Conservation (phyloP, 1,140 invertebrate species). For the Rhysida immarginata region DNA sequence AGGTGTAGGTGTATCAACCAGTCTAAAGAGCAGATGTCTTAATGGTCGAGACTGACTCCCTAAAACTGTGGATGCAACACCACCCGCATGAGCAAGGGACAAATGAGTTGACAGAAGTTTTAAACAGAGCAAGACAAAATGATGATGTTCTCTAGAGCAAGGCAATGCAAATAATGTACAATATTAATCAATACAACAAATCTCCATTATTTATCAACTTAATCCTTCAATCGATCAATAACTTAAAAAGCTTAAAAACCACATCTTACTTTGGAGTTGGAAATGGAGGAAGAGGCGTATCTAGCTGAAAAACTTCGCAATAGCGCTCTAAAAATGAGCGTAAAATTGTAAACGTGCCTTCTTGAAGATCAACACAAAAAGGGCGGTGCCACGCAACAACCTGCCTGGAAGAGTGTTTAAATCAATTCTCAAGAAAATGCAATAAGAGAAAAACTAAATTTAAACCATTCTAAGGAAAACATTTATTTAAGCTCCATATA, state of each 20-base stretch:
- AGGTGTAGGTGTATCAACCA: slow-evolving; percentile 43
- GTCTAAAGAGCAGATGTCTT: slow-evolving; percentile 39
- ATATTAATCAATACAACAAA: too few relatives aligned
- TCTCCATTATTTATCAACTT: neutral
- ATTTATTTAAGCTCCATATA: neutral
- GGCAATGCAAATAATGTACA: neutral
- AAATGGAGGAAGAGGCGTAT: slow-evolving; percentile 33
- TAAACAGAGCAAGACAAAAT: slow-evolving; percentile 42
- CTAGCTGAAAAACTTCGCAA: slow-evolving; percentile 33
- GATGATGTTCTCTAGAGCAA: slow-evolving; percentile 36
- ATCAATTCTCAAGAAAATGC: too few relatives aligned
- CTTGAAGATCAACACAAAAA: slow-evolving; percentile 47
- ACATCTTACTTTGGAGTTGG: slow-evolving; percentile 25
- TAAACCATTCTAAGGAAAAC: neutral
- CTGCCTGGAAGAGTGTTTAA: slow-evolving; percentile 27
- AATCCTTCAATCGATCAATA: neutral
- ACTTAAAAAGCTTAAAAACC: neutral
- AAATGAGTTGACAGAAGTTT: slow-evolving; percentile 43
- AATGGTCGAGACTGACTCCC: slow-evolving; percentile 38
- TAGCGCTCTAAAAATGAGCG: slow-evolving; percentile 42
- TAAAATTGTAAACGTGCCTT: slow-evolving; percentile 41
- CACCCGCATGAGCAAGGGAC: slow-evolving; percentile 37
- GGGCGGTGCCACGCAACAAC: slow-evolving; percentile 40
- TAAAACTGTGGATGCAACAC: slow-evolving; percentile 33
- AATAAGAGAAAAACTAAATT: neutral